A percentile compares a stretch with the other conserved stretches of the same genome.
phyloP scores from a whole-genome alignment of 2,888 invertebrate genomes.

The Acanthococcus lagerstroemiae region DNA sequence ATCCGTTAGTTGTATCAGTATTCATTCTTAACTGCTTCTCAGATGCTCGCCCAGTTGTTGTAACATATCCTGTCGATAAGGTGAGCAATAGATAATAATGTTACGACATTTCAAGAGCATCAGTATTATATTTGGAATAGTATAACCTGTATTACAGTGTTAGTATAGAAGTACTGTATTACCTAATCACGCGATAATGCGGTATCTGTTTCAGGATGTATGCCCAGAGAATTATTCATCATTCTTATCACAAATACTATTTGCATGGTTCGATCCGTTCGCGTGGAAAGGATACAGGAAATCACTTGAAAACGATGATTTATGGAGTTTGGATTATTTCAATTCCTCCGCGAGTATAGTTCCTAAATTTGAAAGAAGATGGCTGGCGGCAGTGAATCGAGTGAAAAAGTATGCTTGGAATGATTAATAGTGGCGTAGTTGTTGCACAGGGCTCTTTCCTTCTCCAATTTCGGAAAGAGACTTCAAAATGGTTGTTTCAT shows the following conservation, averaged over 20 bases:
- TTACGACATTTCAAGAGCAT: neutral
- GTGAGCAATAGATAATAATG: conserved; percentile 44
- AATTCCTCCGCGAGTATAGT: conserved; percentile 71
- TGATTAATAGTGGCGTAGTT: no score
- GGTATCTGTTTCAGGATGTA: conserved; percentile 53
- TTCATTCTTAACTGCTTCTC: conserved; percentile 70
- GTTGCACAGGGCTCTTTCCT: neutral
- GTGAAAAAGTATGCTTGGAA: conserved; percentile 3
- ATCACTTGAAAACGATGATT: conserved; percentile 67
- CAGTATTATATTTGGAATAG: neutral
- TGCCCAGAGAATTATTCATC: conserved; percentile 80
- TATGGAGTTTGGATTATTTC: conserved; percentile 81
- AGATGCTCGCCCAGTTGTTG: conserved; percentile 58
- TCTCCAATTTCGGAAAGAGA: neutral
- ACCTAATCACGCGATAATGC: no score
- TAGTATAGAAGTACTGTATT: no score
- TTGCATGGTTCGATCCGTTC: conserved; percentile 82
- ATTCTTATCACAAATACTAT: conserved; percentile 74
- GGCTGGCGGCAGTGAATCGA: conserved; percentile 51
- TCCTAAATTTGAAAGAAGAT: conserved; percentile 71
- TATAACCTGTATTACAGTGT: no score
- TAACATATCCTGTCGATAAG: conserved; percentile 57
- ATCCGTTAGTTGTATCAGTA: conserved; percentile 57
- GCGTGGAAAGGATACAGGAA: conserved; percentile 75
- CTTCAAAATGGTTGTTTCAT: neutral